A percentile compares a stretch with the other conserved stretches of the same genome.
phyloP scores from a whole-genome alignment of 2,113 vertebrate species.

The Mirounga angustirostris region DNA sequence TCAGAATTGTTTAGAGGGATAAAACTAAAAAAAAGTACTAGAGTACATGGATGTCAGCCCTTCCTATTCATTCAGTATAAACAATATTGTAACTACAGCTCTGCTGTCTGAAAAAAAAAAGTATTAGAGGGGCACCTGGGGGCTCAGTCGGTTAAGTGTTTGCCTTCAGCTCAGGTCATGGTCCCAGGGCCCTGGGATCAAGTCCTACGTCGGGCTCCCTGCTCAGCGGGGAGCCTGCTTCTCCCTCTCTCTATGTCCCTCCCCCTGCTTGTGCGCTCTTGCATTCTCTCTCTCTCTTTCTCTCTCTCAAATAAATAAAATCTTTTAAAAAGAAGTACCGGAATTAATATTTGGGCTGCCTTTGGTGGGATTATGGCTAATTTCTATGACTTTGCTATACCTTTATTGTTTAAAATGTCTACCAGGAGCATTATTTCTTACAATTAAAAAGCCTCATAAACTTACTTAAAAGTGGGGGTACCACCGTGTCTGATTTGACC shows the following conservation, averaged over 20 bases:
- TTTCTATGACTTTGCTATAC: neutral
- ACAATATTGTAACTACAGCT: neutral
- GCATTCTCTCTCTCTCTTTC: too few species aligned
- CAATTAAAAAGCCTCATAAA: conserved; percentile 23
- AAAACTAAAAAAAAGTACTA: neutral
- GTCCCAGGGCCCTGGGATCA: too few species aligned
- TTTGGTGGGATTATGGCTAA: neutral
- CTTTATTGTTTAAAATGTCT: conserved; percentile 14
- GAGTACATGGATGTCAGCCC: neutral
- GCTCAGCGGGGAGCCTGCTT: too few species aligned
- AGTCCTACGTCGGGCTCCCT: too few species aligned
- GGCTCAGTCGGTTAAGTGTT: too few species aligned
- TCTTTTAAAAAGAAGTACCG: neutral
- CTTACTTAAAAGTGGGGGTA: neutral
- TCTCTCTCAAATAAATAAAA: neutral
- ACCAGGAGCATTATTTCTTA: neutral
- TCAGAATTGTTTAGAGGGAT: neutral
- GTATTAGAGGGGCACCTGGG: too few species aligned
- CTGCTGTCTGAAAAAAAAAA: neutral
- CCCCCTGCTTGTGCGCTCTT: too few species aligned
- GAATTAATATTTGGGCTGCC: neutral
- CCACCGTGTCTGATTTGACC: neutral
- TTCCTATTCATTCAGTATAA: too few species aligned
- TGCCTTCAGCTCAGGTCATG: too few species aligned
- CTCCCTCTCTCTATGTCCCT: too few species aligned